Evolutionary conservation across 2,888 invertebrate species (phyloP).

Genomic region (Acrobeloides nanus): DNA sequence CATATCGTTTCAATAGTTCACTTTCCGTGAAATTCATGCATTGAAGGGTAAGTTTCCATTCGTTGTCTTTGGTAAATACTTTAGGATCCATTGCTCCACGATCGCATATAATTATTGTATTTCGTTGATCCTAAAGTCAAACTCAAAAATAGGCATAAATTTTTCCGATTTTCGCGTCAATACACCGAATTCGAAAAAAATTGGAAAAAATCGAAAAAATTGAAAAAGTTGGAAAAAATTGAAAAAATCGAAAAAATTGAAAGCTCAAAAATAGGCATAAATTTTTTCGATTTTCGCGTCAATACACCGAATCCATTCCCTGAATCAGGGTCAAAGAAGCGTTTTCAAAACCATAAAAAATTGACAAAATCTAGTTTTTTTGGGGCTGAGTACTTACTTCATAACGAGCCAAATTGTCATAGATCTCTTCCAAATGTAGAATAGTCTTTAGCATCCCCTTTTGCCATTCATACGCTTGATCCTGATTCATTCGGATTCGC

Average conservation of each 20-base stretch:
- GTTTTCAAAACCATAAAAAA: too few species aligned
- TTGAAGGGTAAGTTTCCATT: conserved; percentile 16
- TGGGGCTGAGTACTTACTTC: conserved; percentile 15
- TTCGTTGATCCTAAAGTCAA: conserved; percentile 9
- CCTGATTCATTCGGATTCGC: conserved; percentile 10
- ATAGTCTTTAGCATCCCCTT: conserved; percentile 21
- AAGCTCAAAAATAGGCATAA: too few species aligned
- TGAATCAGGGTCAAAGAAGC: too few species aligned
- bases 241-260: too few species aligned
- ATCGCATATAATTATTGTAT: conserved; percentile 28
- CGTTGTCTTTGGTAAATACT: conserved; percentile 15
- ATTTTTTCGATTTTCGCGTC: too few species aligned
- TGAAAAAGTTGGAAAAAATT: too few species aligned
- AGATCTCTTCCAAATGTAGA: conserved; percentile 26
- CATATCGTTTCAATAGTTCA: conserved; percentile 17
- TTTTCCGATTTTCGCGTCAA: too few species aligned
- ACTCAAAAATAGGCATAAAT: background rate
- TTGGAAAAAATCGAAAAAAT: too few species aligned
- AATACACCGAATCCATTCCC: too few species aligned
- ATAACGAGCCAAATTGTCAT: conserved; percentile 24
- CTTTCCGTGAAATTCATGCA: conserved; percentile 11
- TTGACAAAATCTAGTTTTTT: background rate
- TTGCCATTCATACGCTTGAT: conserved; percentile 24
- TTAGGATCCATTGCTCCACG: conserved; percentile 28
- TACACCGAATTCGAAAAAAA: too few species aligned